phyloP scores from a whole-genome alignment of 1,140 invertebrate genomes.

The Drosophila auraria region DNA sequence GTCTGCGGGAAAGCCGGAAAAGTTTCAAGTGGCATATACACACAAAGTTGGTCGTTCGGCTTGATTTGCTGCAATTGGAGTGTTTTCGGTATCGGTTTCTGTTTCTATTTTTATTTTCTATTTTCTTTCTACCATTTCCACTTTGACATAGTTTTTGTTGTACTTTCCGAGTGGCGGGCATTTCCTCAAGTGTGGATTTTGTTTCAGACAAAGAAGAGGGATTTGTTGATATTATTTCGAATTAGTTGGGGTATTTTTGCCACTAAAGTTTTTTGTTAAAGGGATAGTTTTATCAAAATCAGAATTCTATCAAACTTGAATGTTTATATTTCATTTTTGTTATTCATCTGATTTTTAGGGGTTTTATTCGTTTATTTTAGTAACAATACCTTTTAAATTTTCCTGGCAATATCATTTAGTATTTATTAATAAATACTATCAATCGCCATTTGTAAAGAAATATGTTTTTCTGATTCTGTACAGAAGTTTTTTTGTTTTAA shows the following conservation, averaged over 20 bases:
- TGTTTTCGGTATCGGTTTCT: constrained; percentile 20
- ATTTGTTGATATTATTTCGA: constrained; percentile 16
- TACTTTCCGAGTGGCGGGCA: constrained; percentile 14
- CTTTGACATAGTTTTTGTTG: constrained; percentile 32
- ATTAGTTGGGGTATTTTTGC: constrained; percentile 17
- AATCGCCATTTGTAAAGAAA: background rate
- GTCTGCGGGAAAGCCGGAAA: constrained; percentile 37
- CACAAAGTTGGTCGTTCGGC: constrained; percentile 44
- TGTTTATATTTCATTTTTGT: background rate
- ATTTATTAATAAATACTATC: background rate
- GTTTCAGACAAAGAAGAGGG: background rate
- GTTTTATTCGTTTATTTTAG: background rate
- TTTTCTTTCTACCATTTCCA: constrained; percentile 1
- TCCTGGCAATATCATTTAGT: background rate
- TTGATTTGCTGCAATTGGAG: constrained; percentile 56
- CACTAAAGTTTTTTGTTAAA: background rate
- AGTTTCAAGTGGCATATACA: constrained; percentile 58
- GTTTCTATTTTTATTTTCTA: constrained; percentile 13
- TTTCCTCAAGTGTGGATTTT: constrained; percentile 9
- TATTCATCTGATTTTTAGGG: background rate
- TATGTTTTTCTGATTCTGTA: background rate
- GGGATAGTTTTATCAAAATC: constrained; percentile 2
- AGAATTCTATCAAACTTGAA: background rate
- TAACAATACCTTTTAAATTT: background rate
- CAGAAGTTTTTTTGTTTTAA: background rate